Conservation (phyloP, 2,797 vertebrate species). For the Paratrypauchen microcephalus region DNA sequence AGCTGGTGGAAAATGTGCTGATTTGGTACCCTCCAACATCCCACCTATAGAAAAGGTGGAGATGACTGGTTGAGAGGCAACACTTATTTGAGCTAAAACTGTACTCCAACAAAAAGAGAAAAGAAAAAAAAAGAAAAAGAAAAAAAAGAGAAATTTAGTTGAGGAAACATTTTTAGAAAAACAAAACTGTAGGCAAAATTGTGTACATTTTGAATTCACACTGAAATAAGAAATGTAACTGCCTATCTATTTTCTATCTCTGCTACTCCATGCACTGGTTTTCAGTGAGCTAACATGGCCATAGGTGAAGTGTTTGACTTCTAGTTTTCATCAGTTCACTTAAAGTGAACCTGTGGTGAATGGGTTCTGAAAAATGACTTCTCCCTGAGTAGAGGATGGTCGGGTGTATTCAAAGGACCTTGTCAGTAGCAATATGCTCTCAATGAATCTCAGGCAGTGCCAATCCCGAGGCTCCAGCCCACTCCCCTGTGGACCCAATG, state of each 20-base stretch:
- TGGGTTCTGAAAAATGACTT: slow-evolving; percentile 73
- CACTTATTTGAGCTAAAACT: too few species aligned
- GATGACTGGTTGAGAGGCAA: too few species aligned
- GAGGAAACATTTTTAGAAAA: neutral
- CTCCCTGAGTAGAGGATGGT: slow-evolving; percentile 65
- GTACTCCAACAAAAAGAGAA: too few species aligned
- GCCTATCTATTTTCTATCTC: neutral
- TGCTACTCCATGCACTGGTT: slow-evolving; percentile 26
- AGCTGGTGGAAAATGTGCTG: too few species aligned
- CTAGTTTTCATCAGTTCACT: slow-evolving; percentile 57
- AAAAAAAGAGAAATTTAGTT: too few species aligned
- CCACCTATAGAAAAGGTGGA: too few species aligned
- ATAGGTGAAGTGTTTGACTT: slow-evolving; percentile 43
- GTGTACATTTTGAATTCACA: neutral
- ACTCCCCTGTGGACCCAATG: slow-evolving; percentile 54
- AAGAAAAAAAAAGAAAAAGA: neutral
- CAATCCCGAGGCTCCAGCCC: slow-evolving; percentile 44
- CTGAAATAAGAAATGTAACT: neutral
- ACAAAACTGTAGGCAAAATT: neutral
- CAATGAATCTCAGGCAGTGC: slow-evolving; percentile 72
- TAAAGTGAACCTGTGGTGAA: slow-evolving; percentile 67
- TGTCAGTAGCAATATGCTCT: slow-evolving; percentile 76
- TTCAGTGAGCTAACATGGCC: slow-evolving; percentile 30
- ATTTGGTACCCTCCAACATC: too few species aligned
- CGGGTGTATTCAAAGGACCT: slow-evolving; percentile 74